Conservation (phyloP, 2,888 invertebrate genomes). For the Catocala nupta region DNA sequence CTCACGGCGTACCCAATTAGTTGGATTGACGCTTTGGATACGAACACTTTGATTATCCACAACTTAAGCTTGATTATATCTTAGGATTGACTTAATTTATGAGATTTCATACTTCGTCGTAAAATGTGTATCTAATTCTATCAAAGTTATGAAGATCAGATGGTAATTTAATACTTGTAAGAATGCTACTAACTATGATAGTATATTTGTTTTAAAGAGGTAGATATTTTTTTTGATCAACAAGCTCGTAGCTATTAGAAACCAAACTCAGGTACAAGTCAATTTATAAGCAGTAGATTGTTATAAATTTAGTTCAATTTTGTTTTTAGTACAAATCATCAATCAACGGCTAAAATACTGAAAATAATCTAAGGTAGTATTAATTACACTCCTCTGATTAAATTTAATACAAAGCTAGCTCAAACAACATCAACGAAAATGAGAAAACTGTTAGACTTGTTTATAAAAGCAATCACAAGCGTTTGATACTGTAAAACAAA, state of each 20-base stretch:
- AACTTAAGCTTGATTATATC: conserved; percentile 30
- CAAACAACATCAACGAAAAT: conserved; percentile 47
- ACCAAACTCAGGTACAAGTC: too few species aligned
- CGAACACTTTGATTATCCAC: conserved; percentile 30
- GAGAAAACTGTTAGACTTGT: conserved; percentile 49
- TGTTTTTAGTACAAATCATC: conserved; percentile 32
- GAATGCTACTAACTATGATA: too few species aligned
- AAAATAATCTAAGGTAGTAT: conserved; percentile 25
- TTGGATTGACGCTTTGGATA: conserved; percentile 40
- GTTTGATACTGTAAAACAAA: conserved; percentile 49
- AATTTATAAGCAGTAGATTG: too few species aligned
- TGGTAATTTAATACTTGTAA: too few species aligned
- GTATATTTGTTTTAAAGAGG: too few species aligned
- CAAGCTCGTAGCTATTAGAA: too few species aligned
- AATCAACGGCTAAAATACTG: conserved; percentile 25
- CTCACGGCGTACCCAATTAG: conserved; percentile 42
- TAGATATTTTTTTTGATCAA: too few species aligned
- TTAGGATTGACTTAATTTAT: conserved; percentile 23
- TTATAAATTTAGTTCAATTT: conserved; percentile 18
- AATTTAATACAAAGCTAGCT: conserved; percentile 39
- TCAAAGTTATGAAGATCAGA: too few species aligned
- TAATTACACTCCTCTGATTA: conserved; percentile 26
- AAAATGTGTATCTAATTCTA: conserved; percentile 16
- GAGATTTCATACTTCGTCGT: conserved; percentile 10
- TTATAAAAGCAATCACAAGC: conserved; percentile 52